Percentiles rank a stretch among this genome's conserved stretches.
Evolutionary conservation across 2,113 vertebrate genomes (phyloP).

Genomic region (Leptodactylus fuscus): DNA sequence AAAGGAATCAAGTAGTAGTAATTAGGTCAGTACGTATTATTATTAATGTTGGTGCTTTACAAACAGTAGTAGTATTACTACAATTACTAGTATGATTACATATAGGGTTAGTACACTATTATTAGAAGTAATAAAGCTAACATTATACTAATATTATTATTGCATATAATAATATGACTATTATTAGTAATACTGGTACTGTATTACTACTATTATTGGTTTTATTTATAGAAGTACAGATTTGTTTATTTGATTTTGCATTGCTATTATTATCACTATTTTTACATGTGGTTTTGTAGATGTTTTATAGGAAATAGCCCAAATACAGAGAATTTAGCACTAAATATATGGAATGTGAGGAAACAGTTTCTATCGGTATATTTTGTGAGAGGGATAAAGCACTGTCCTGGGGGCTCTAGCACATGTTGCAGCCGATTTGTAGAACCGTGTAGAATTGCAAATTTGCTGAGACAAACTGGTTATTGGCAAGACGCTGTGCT

Average conservation of each 20-base stretch:
- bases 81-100: not conserved
- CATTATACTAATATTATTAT: not conserved
- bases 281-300: not conserved
- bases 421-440: not conserved
- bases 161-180: not conserved
- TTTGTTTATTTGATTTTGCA: not conserved
- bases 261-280: not conserved
- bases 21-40: no score
- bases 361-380: no score
- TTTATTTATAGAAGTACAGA: not conserved
- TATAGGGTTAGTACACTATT: not conserved
- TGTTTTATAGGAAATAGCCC: not conserved
- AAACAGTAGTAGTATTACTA: not conserved
- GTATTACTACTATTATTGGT: no score
- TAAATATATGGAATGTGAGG: not conserved
- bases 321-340: not conserved
- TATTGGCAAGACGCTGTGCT: constrained; percentile 31
- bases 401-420: not conserved
- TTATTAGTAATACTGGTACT: no score
- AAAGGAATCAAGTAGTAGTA: no score
- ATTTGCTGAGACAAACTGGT: constrained; percentile 43
- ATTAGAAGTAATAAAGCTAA: not conserved
- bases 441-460: constrained; percentile 39
- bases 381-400: not conserved
- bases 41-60: not conserved